Evolutionary conservation across 1,140 invertebrate species (phyloP).

Genomic region (Aphaenogaster ashmeadi): DNA sequence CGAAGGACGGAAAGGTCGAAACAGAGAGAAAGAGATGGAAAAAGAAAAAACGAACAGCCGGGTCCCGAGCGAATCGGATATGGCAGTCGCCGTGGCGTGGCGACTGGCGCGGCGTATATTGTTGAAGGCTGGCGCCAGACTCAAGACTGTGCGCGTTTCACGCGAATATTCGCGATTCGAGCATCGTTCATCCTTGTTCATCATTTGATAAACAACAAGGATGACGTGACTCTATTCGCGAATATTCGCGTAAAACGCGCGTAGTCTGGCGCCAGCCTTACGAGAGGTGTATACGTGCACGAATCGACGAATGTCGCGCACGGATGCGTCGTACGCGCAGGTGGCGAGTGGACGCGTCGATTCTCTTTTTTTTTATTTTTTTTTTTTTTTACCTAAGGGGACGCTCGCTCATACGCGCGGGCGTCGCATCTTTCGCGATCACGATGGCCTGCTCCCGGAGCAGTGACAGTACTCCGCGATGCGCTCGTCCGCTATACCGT

Average conservation of each 20-base stretch:
- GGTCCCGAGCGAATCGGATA: constrained; percentile 8
- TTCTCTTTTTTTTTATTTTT: not conserved
- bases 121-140: no score
- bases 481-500: not conserved
- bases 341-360: not conserved
- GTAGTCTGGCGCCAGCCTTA: no score
- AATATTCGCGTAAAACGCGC: no score
- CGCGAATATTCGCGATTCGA: no score
- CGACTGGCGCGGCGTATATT: not conserved
- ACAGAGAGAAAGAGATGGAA: not conserved
- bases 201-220: no score
- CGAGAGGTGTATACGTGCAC: no score
- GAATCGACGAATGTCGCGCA: no score
- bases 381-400: not conserved
- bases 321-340: not conserved
- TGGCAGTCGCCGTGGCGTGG: constrained; percentile 5
- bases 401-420: constrained; percentile 21
- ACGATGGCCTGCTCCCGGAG: not conserved
- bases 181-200: no score
- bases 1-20: no score
- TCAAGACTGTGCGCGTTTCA: no score
- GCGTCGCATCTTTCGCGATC: constrained; percentile 22
- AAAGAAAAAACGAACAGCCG: not conserved
- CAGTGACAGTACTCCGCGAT: not conserved
- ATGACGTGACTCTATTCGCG: no score